Base-by-base conservation (phyloP, 30 jellyfish, hydroid and myxozoan species). In the Hydra vulgaris region DNA sequence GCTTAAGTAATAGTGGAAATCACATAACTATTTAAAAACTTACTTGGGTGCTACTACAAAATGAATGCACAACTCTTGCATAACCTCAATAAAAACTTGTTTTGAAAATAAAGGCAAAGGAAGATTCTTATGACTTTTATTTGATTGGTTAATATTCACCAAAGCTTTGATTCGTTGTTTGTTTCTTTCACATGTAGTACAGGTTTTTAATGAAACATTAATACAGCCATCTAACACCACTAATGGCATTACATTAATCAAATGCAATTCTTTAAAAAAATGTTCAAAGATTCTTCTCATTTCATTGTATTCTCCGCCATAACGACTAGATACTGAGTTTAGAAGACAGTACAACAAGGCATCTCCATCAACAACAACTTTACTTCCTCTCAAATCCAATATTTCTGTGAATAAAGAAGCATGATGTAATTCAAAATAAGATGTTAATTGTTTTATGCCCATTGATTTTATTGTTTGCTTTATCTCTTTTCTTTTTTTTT, bases 1-100 rank as follows among this genome's bases (percentile, higher is more conserved):
- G n/a, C n/a, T n/a, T n/a, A 40, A 40, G 12, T 3, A 40, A 12
- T 3, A 40, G 12, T 3, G 21, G 53, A 17, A 73, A 7, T 21
- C 54, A 8, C 15, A 22, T 19, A 7, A 12, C 0, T 15, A 73
- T 23, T 8, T 21, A 24, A 17, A 25, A n/a, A 17, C 83, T 75
- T 75, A 75, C 83, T 75, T 75, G 21, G 53, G 21, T 20, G 83
- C 83, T 15, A 75, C 77, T 25, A 75, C 83, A 75, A 75, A 75
- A 70, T 75, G 23, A 25, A 26, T 75, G 53, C 24, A 19, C 83
- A 75, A 15, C 69, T 75, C 74, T 75, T 20, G 72, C 83, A 75
- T 27, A 8, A 75, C 83, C 56, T 75, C 83, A 75, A 75, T 75
- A 16, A 75, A 26, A 25, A 26, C 71, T 23, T 75, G 26, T 70